Conservation (phyloP, 2,113 vertebrate genomes). For the Neodon shergylaensis region DNA sequence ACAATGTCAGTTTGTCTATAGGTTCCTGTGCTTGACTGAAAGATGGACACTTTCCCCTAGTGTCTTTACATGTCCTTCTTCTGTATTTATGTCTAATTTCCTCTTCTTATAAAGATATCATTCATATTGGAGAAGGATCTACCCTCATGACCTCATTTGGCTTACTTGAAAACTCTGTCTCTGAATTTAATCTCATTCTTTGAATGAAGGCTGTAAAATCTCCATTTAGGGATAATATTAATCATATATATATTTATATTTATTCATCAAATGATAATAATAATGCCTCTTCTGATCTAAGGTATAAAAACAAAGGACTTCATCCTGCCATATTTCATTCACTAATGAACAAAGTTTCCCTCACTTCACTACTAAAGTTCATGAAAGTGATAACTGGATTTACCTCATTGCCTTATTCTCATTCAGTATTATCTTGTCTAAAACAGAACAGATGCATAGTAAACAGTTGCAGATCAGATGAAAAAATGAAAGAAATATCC, state of each 20-base stretch:
- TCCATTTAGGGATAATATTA: not conserved
- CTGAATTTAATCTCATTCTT: not conserved
- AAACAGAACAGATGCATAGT: not conserved
- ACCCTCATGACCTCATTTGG: not conserved
- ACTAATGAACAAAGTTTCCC: not conserved
- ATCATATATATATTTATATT: not conserved
- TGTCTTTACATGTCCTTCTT: not conserved
- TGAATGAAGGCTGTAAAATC: not conserved
- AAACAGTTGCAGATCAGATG: constrained; percentile 3
- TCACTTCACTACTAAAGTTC: not conserved
- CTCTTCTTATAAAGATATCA: not conserved
- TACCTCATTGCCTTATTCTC: not conserved
- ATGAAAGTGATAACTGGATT: not conserved
- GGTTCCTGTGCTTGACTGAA: not conserved
- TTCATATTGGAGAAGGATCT: not conserved
- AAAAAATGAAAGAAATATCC: constrained; percentile 21
- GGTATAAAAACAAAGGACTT: not conserved
- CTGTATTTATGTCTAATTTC: not conserved
- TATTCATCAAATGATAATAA: not conserved
- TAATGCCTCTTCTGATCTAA: not conserved
- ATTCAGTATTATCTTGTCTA: not conserved
- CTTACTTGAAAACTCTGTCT: not conserved
- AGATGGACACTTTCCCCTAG: fast-evolving
- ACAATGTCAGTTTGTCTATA: not conserved
- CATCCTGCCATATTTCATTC: not conserved